Evolutionary conservation across 2,797 vertebrate genomes (phyloP).

Genomic region (Triplophysa yarkandensis): DNA sequence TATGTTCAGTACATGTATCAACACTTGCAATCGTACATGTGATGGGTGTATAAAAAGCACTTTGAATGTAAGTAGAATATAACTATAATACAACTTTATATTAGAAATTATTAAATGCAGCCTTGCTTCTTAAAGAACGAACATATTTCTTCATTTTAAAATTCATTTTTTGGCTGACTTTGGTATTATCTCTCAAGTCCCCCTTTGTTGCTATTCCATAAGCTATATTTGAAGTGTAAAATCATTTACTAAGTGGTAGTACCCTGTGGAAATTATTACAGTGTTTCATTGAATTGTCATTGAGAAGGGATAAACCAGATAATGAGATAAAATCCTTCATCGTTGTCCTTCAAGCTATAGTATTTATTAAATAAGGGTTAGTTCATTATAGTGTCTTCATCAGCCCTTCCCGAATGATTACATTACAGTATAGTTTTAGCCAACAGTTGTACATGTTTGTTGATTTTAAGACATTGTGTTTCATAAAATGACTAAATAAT

Average conservation of each 20-base stretch:
- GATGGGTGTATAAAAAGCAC: no score
- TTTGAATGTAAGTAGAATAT: not conserved
- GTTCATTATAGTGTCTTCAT: not conserved
- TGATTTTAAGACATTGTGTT: not conserved
- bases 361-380: slow-evolving; percentile 21
- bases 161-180: not conserved
- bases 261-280: slow-evolving; percentile 34
- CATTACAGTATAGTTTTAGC: no score
- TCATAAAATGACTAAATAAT: not conserved
- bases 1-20: not conserved
- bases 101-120: not conserved
- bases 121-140: not conserved
- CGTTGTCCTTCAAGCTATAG: slow-evolving; percentile 30
- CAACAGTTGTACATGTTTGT: not conserved
- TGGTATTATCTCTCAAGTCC: not conserved
- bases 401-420: not conserved
- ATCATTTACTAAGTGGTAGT: slow-evolving; percentile 22
- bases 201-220: slow-evolving; percentile 5
- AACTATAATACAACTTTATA: no score
- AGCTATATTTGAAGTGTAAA: slow-evolving; percentile 7
- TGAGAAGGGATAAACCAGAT: slow-evolving; percentile 21
- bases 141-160: not conserved
- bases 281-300: slow-evolving; percentile 34
- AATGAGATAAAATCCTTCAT: slow-evolving; percentile 22
- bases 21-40: no score